phyloP scores from a whole-genome alignment of 1,140 invertebrate species.

The Heliothis virescens region DNA sequence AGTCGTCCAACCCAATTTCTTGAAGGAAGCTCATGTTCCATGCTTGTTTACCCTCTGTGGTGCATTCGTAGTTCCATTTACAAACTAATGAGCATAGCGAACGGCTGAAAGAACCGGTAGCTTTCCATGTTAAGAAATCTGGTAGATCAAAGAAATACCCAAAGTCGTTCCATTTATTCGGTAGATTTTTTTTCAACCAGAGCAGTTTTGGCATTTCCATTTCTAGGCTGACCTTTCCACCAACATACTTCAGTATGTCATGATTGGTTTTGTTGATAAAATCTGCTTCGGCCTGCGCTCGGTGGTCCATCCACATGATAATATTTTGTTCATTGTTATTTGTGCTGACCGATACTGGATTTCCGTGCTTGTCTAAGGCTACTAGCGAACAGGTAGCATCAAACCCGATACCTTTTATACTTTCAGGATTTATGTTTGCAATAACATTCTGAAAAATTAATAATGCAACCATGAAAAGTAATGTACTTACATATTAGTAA shows the following conservation, averaged over 20 bases:
- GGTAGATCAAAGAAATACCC: slow-evolving; percentile 96
- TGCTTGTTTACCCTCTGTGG: slow-evolving; percentile 84
- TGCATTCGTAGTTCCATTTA: slow-evolving; percentile 96
- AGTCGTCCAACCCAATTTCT: slow-evolving; percentile 91
- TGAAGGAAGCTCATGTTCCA: slow-evolving; percentile 93
- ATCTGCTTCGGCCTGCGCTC: slow-evolving; percentile 93
- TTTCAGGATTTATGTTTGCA: slow-evolving; percentile 84
- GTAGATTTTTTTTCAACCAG: slow-evolving; percentile 95
- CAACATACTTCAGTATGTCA: slow-evolving; percentile 93
- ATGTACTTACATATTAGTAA: background rate
- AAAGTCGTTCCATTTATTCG: slow-evolving; percentile 89
- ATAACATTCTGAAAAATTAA: slow-evolving; percentile 87
- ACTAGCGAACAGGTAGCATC: slow-evolving; percentile 98
- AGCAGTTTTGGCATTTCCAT: slow-evolving; percentile 98
- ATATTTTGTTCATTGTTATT: slow-evolving; percentile 93
- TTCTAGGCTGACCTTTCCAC: slow-evolving; percentile 96
- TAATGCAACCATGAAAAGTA: slow-evolving; percentile 9
- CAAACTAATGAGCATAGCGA: slow-evolving; percentile 97
- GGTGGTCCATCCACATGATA: slow-evolving; percentile 99
- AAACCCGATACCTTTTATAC: slow-evolving; percentile 95
- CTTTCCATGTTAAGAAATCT: slow-evolving; percentile 97
- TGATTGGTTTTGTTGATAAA: slow-evolving; percentile 93
- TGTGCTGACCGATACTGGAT: slow-evolving; percentile 92
- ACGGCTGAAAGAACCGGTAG: slow-evolving; percentile 91
- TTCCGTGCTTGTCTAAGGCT: slow-evolving; percentile 90